phyloP scores from a whole-genome alignment of 1,140 invertebrate genomes.

The Drosophila saltans region DNA sequence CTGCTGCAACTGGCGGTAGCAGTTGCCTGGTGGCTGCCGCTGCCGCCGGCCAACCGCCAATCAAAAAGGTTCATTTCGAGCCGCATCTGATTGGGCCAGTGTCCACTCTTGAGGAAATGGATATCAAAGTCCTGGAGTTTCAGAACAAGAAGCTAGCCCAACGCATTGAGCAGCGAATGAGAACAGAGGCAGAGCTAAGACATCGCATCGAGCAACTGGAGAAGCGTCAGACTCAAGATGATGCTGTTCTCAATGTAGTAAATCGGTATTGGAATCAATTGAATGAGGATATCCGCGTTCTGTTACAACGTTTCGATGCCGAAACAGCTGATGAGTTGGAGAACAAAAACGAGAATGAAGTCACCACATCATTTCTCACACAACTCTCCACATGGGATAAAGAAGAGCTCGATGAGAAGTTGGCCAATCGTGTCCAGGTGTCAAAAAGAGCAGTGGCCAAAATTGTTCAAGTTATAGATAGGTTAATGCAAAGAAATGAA shows the following conservation, averaged over 20 bases:
- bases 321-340: slow-evolving; percentile 98
- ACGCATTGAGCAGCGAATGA: slow-evolving; percentile 94
- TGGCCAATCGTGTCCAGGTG: slow-evolving; percentile 96
- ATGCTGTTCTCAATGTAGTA: slow-evolving; percentile 98
- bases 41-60: slow-evolving; percentile 85
- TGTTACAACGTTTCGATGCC: slow-evolving; percentile 97
- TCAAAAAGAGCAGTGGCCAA: slow-evolving; percentile 97
- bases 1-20: slow-evolving; percentile 80
- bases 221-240: slow-evolving; percentile 98
- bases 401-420: slow-evolving; percentile 97
- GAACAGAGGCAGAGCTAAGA: slow-evolving; percentile 94
- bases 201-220: slow-evolving; percentile 98
- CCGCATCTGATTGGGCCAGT: slow-evolving; percentile 95
- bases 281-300: slow-evolving; percentile 97
- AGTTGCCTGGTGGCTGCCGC: slow-evolving; percentile 68
- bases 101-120: slow-evolving; percentile 97
- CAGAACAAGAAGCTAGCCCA: slow-evolving; percentile 98
- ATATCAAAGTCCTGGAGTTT: slow-evolving; percentile 97
- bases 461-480: slow-evolving; percentile 97
- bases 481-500: slow-evolving; percentile 95
- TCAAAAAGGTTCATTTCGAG: slow-evolving; percentile 97
- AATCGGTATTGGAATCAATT: slow-evolving; percentile 99
- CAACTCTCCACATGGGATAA: slow-evolving; percentile 99
- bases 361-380: slow-evolving; percentile 97
- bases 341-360: slow-evolving; percentile 98